A percentile compares a stretch with the other conserved stretches of the same genome.
phyloP scores from a whole-genome alignment of 2,888 invertebrate genomes.

The Nudaria mundana region DNA sequence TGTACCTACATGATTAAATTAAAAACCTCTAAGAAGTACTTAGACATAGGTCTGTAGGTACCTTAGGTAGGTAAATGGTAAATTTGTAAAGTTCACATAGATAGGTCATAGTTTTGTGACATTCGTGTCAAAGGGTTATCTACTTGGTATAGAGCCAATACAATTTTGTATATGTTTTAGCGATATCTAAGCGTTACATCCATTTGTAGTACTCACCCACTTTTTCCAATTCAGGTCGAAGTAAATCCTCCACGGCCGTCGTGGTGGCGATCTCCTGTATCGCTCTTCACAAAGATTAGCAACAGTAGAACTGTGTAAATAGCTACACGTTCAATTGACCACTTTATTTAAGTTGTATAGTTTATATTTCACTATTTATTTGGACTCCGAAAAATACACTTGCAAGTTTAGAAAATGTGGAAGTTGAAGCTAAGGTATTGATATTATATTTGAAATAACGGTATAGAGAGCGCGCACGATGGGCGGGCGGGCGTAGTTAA shows the following conservation, averaged over 20 bases:
- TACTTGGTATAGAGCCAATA: neutral
- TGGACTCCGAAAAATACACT: too few relatives aligned
- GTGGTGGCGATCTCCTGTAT: constrained; percentile 36
- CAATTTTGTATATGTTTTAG: neutral
- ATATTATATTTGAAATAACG: constrained; percentile 30
- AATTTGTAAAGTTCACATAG: too few relatives aligned
- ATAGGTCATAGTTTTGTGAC: neutral
- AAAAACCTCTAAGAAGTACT: too few relatives aligned
- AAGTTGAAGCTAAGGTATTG: constrained; percentile 12
- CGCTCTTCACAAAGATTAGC: constrained; percentile 21
- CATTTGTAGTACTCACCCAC: constrained; percentile 63
- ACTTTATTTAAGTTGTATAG: constrained; percentile 25
- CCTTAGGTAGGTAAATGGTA: too few relatives aligned
- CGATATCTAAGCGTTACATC: constrained; percentile 8
- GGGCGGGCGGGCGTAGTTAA: constrained; percentile 48
- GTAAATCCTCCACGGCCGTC: constrained; percentile 37
- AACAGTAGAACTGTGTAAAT: constrained; percentile 20
- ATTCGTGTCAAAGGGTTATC: neutral
- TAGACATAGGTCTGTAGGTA: too few relatives aligned
- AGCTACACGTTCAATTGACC: constrained; percentile 42
- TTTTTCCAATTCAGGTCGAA: constrained; percentile 52
- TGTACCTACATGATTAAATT: too few relatives aligned
- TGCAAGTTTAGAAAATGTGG: constrained; percentile 18
- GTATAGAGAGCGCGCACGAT: constrained; percentile 27
- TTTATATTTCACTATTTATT: constrained; percentile 16